Conservation (phyloP, 2,888 invertebrate species). For the Tipula vernalis region DNA sequence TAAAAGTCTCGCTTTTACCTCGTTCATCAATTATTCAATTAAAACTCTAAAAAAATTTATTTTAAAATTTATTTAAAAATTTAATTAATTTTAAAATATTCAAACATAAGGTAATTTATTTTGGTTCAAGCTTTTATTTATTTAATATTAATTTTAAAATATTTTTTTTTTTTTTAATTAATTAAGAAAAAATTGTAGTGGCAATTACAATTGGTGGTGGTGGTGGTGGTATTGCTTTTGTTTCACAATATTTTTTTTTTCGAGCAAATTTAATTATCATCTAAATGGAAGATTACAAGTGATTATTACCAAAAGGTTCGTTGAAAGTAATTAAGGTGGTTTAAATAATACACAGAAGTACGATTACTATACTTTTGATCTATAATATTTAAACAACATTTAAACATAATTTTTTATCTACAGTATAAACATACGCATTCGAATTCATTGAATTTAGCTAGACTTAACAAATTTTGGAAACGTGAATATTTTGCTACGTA, state of each 20-base stretch:
- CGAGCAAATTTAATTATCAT: not conserved
- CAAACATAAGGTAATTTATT: not conserved
- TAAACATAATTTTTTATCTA: too few species aligned
- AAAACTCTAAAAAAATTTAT: not conserved
- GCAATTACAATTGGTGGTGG: not conserved
- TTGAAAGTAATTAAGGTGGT: not conserved
- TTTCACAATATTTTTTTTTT: not conserved
- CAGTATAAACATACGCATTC: too few species aligned
- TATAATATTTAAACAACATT: too few species aligned
- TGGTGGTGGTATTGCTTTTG: not conserved
- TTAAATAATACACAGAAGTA: not conserved
- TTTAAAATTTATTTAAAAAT: not conserved
- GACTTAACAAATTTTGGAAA: too few species aligned
- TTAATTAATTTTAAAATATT: constrained; percentile 4
- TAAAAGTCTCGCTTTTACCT: not conserved
- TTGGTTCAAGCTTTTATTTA: not conserved
- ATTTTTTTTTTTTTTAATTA: not conserved
- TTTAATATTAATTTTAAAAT: not conserved
- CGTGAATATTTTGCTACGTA: too few species aligned
- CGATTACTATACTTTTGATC: not conserved
- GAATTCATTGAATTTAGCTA: too few species aligned
- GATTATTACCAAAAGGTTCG: not conserved
- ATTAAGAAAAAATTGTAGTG: not conserved
- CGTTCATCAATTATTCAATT: not conserved
- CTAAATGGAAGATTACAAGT: not conserved